Conservation (phyloP, 2,888 invertebrate genomes). For the Lumbricus terrestris region DNA sequence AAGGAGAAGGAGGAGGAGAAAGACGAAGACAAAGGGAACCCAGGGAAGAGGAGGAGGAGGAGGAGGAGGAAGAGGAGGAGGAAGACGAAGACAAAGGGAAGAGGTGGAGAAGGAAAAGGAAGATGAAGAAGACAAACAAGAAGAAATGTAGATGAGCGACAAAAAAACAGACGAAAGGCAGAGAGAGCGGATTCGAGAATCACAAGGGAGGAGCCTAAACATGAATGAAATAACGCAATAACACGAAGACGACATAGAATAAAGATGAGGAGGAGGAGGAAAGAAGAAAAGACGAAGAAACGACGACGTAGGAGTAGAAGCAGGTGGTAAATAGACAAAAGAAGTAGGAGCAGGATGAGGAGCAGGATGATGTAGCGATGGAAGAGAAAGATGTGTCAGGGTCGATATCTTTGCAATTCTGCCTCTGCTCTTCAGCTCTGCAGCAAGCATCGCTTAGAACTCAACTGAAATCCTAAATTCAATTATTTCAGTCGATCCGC, state of each 20-base stretch:
- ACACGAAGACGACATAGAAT: neutral
- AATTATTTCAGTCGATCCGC: neutral
- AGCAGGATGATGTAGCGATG: neutral
- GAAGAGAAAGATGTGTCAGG: neutral
- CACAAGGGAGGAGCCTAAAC: too few species aligned
- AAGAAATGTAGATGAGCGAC: too few species aligned
- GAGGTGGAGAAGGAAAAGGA: too few species aligned
- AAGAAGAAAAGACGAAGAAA: neutral
- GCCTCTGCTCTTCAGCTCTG: too few species aligned
- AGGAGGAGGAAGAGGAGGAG: neutral
- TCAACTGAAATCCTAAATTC: neutral
- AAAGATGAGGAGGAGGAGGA: neutral
- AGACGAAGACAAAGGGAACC: too few species aligned
- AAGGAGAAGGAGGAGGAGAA: neutral
- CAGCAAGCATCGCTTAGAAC: neutral
- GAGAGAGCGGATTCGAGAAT: too few species aligned
- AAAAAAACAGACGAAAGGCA: too few species aligned
- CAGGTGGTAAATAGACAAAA: neutral
- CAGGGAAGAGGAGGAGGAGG: neutral
- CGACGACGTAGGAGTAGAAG: neutral
- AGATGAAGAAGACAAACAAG: too few species aligned
- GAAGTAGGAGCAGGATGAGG: neutral
- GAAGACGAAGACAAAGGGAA: neutral
- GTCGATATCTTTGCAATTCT: neutral
- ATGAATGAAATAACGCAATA: too few species aligned